A percentile compares a stretch with the other conserved stretches of the same genome.
Evolutionary conservation across 2,797 vertebrate genomes (phyloP).

Genomic region (Erpetoichthys calabaricus): DNA sequence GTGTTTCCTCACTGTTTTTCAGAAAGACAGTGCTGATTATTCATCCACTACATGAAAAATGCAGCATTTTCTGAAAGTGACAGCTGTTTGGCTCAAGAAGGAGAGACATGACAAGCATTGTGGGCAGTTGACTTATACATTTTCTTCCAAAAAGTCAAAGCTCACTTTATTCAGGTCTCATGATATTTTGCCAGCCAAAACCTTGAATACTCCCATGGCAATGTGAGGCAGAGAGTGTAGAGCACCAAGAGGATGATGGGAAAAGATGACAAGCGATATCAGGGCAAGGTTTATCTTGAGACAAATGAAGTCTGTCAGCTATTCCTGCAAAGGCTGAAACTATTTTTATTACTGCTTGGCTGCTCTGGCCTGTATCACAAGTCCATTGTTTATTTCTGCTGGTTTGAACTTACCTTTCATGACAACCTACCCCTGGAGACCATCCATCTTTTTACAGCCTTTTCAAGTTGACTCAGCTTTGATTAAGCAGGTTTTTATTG

Average conservation of each 20-base stretch:
- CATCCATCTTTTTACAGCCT: constrained; percentile 36
- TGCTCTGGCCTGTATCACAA: constrained; percentile 51
- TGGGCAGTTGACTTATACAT: constrained; percentile 31
- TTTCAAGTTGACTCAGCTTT: constrained; percentile 25
- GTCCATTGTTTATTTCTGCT: constrained; percentile 46
- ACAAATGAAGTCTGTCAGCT: constrained; percentile 55
- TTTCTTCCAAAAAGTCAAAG: constrained; percentile 28
- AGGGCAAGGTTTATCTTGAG: constrained; percentile 37
- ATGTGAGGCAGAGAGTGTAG: constrained; percentile 32
- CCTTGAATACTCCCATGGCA: constrained; percentile 16
- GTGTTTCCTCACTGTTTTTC: constrained; percentile 51
- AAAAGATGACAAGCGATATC: constrained; percentile 43
- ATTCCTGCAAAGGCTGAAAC: constrained; percentile 37
- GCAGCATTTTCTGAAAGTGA: constrained; percentile 51
- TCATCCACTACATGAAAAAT: constrained; percentile 54
- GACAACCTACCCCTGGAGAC: constrained; percentile 48
- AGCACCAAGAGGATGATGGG: constrained; percentile 37
- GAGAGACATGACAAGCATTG: constrained; percentile 32
- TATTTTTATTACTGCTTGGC: constrained; percentile 41
- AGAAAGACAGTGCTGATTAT: constrained; percentile 43
- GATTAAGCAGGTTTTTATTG: constrained; percentile 20
- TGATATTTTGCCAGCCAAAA: constrained; percentile 9
- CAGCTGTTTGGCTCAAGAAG: constrained; percentile 42
- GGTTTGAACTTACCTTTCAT: constrained; percentile 52
- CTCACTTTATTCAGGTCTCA: constrained; percentile 5